A percentile compares a stretch with the other conserved stretches of the same genome.
These are phyloP conservation scores for Hemitrygon akajei DNA, from an alignment of 2,797 vertebrate genomes.

Conservation along the genomic window DNA sequence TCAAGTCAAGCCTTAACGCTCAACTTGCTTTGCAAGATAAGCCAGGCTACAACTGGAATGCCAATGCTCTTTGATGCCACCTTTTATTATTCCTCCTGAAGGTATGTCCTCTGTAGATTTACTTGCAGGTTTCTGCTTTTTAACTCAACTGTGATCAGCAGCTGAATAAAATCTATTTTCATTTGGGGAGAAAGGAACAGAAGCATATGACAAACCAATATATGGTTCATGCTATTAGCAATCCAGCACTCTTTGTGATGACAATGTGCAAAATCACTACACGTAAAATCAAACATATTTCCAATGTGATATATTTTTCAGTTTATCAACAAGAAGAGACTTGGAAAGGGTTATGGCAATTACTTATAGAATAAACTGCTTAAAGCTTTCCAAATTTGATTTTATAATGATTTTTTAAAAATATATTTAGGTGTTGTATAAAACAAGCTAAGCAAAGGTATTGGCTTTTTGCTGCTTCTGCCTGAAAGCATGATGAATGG, in stretches of 20 bases:
- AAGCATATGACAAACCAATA: neutral
- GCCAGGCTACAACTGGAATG: neutral
- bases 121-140: neutral
- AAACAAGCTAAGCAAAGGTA: neutral
- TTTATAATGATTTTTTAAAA: neutral
- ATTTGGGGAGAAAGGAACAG: neutral
- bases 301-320: neutral
- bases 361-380: neutral
- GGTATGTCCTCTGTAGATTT: neutral
- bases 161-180: neutral
- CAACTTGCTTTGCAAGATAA: neutral
- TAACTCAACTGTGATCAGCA: neutral
- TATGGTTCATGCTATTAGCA: neutral
- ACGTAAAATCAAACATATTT: neutral
- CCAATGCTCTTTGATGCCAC: neutral
- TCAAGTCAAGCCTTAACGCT: neutral
- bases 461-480: slow-evolving; percentile 13
- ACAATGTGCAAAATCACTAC: neutral
- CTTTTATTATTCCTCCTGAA: neutral
- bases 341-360: neutral
- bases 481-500: neutral
- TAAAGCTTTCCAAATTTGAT: neutral
- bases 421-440: neutral
- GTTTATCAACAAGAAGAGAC: neutral
- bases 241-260: neutral